A percentile compares a stretch with the other conserved stretches of the same genome.
These are phyloP conservation scores for Zosterops lateralis DNA, from an alignment of 2,113 vertebrate genomes.

Conservation along the genomic window DNA sequence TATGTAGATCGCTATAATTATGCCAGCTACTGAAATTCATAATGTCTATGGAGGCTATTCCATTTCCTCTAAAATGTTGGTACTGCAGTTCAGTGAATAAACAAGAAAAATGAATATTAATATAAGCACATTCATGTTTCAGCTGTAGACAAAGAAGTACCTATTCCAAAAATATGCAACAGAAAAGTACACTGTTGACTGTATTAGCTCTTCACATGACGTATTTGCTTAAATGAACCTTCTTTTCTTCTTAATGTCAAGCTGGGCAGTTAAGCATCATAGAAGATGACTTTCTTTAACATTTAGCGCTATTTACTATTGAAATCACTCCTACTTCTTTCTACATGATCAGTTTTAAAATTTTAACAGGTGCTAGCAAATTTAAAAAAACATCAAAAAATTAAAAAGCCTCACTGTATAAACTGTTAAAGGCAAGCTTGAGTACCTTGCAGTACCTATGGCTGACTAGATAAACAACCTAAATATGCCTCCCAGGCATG, in stretches of 20 bases:
- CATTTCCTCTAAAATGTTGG: slow-evolving; percentile 78
- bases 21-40: slow-evolving; percentile 84
- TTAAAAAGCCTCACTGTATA: slow-evolving; percentile 76
- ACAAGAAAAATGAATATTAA: slow-evolving; percentile 81
- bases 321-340: slow-evolving; percentile 74
- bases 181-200: slow-evolving; percentile 60
- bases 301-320: slow-evolving; percentile 73
- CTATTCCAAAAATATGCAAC: slow-evolving; percentile 69
- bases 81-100: slow-evolving; percentile 79
- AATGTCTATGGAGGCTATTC: slow-evolving; percentile 82
- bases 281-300: slow-evolving; percentile 75
- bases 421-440: slow-evolving; percentile 80
- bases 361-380: slow-evolving; percentile 82
- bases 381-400: slow-evolving; percentile 75
- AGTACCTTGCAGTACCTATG: slow-evolving; percentile 80
- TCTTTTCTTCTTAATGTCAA: slow-evolving; percentile 73
- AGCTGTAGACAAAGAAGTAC: slow-evolving; percentile 70
- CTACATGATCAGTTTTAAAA: slow-evolving; percentile 80
- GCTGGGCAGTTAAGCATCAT: slow-evolving; percentile 71
- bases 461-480: slow-evolving; percentile 82
- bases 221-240: slow-evolving; percentile 69
- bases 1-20: slow-evolving; percentile 87
- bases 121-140: slow-evolving; percentile 71
- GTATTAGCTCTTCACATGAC: slow-evolving; percentile 60
- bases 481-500: slow-evolving; percentile 83